Conservation (phyloP, 2,113 vertebrate genomes). For the Zapus hudsonius region DNA sequence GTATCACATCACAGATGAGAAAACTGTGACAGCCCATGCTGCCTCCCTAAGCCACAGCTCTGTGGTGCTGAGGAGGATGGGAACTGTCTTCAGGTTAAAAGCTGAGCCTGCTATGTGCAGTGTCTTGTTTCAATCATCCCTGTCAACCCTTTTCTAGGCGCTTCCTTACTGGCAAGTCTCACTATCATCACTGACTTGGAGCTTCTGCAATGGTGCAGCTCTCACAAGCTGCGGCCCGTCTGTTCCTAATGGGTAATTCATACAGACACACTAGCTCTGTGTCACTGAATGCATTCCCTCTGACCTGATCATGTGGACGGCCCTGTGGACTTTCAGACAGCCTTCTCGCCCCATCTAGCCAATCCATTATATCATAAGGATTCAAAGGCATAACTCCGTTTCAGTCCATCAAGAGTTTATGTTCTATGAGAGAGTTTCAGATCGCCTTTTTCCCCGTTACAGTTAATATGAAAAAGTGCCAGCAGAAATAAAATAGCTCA, state of each 20-base stretch:
- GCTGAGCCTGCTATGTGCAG: neutral
- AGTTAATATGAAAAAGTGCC: slow-evolving; percentile 72
- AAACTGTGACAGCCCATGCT: neutral
- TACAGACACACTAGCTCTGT: neutral
- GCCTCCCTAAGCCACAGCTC: neutral
- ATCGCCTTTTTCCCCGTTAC: slow-evolving; percentile 58
- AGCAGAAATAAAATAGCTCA: slow-evolving; percentile 80
- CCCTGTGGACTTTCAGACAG: neutral
- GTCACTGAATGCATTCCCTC: neutral
- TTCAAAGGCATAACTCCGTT: slow-evolving; percentile 51
- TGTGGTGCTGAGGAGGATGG: too few species aligned
- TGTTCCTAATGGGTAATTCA: neutral
- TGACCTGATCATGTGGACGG: accelerated
- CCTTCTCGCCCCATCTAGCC: neutral
- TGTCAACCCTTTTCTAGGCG: neutral
- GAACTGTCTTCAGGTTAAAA: neutral
- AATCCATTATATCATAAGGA: slow-evolving; percentile 47
- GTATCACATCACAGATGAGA: neutral
- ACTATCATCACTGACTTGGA: neutral
- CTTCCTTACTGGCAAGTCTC: neutral
- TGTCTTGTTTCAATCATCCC: neutral
- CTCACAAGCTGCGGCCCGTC: neutral
- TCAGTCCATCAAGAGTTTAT: slow-evolving; percentile 75
- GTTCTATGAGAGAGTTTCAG: slow-evolving; percentile 68
- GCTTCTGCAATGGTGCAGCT: neutral